A percentile compares a stretch with the other conserved stretches of the same genome.
Conservation (phyloP, 2,888 invertebrate species). For the Drosophila paramelanica region DNA sequence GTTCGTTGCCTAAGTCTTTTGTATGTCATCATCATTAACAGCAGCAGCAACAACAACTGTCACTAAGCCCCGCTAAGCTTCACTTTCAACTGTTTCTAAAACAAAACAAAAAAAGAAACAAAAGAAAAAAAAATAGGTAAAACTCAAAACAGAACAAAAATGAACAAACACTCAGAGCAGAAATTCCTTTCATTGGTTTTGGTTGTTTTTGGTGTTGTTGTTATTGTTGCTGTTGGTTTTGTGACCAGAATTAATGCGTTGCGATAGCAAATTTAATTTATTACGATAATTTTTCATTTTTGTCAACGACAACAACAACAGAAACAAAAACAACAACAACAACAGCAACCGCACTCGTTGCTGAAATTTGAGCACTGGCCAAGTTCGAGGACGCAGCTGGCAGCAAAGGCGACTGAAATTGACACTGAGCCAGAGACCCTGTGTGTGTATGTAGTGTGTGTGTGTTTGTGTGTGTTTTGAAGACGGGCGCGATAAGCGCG, state of each 20-base stretch:
- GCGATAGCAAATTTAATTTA: conserved; percentile 84
- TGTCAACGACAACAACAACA: conserved; percentile 63
- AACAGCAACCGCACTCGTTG: conserved; percentile 29
- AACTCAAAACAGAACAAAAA: conserved; percentile 40
- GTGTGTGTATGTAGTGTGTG: conserved; percentile 15
- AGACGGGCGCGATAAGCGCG: conserved; percentile 80
- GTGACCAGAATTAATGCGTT: conserved; percentile 77
- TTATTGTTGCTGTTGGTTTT: conserved; percentile 37
- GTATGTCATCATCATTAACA: conserved; percentile 54
- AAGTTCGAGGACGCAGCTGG: conserved; percentile 62
- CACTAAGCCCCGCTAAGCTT: conserved; percentile 65
- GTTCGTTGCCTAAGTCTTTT: conserved; percentile 69
- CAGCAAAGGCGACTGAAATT: conserved; percentile 41
- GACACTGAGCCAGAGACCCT: conserved; percentile 39
- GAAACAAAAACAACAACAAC: conserved; percentile 9
- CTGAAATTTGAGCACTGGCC: conserved; percentile 66
- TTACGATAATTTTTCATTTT: conserved; percentile 83
- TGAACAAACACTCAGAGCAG: conserved; percentile 45
- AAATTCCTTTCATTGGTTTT: conserved; percentile 59
- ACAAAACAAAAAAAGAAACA: conserved; percentile 13
- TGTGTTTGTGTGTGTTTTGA: conserved; percentile 39
- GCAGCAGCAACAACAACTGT: conserved; percentile 47
- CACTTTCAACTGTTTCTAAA: conserved; percentile 66
- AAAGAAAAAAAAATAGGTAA: conserved; percentile 8
- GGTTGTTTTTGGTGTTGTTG: conserved; percentile 32